Evolutionary conservation across 2,113 vertebrate genomes (phyloP).

Genomic region (Notothenia rossii): DNA sequence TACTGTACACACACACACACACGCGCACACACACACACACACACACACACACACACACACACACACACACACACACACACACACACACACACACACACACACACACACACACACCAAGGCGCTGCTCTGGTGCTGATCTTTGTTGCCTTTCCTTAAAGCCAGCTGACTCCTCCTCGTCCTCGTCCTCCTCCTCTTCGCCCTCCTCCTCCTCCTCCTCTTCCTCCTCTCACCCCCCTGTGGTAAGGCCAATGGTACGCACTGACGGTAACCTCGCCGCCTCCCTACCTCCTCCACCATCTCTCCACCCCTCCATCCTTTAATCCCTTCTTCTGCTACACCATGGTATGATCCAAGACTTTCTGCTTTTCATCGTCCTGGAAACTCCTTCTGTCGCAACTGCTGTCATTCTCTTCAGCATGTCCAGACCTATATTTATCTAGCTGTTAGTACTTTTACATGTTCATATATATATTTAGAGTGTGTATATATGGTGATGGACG

Average conservation of each 20-base stretch:
- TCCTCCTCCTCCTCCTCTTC: constrained; percentile 85
- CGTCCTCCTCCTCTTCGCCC: constrained; percentile 86
- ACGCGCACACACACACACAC: constrained; percentile 16
- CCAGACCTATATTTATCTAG: constrained; percentile 20
- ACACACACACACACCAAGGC: constrained; percentile 45
- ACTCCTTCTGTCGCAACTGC: constrained; percentile 41
- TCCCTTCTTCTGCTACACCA: constrained; percentile 61
- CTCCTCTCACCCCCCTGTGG: constrained; percentile 95
- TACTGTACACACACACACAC: constrained; percentile 8
- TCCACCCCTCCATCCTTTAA: constrained; percentile 52
- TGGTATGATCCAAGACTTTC: constrained; percentile 64
- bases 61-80: constrained; percentile 37
- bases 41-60: constrained; percentile 21
- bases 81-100: constrained; percentile 17
- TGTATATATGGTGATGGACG: constrained; percentile 45
- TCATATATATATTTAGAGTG: constrained; percentile 23
- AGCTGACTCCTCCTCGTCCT: constrained; percentile 92
- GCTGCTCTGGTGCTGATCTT: constrained; percentile 90
- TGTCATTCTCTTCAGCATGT: constrained; percentile 71
- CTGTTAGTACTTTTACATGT: constrained; percentile 52
- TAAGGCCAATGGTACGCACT: constrained; percentile 94
- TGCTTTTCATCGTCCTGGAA: constrained; percentile 33
- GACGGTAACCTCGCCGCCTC: constrained; percentile 81
- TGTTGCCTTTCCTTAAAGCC: constrained; percentile 99
- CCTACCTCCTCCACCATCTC: constrained; percentile 60